Percentiles rank a stretch among this genome's conserved stretches.
Evolutionary conservation across 2,888 invertebrate genomes (phyloP).

Genomic region (Petrophora chlorosata): DNA sequence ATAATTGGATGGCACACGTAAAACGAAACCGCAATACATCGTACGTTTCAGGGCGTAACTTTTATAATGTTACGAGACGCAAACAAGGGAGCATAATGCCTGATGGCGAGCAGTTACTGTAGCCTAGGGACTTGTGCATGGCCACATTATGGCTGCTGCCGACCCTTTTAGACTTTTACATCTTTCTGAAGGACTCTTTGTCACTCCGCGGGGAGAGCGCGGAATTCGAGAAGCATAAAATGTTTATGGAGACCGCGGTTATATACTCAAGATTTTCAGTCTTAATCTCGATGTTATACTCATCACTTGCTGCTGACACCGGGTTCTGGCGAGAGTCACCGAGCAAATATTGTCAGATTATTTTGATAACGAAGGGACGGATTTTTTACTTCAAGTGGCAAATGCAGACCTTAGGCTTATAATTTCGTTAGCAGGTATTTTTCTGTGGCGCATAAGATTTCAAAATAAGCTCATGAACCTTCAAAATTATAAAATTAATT

Average conservation of each 20-base stretch:
- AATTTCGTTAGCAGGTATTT: no score
- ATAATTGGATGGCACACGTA: conserved; percentile 21
- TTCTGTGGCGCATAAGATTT: no score
- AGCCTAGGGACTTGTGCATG: conserved; percentile 19
- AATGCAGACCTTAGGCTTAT: no score
- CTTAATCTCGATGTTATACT: conserved; percentile 29
- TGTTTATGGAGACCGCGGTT: conserved; percentile 31
- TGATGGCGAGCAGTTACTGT: conserved; percentile 15
- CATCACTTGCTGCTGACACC: conserved; percentile 20
- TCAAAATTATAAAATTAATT: no score
- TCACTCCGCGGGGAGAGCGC: conserved; percentile 21
- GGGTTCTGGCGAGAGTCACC: not conserved
- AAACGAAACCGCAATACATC: conserved; percentile 19
- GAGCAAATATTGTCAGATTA: no score
- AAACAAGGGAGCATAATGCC: conserved; percentile 17
- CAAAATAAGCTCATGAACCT: no score
- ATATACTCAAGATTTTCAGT: conserved; percentile 33
- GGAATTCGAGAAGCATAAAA: conserved; percentile 34
- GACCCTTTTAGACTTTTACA: conserved; percentile 27
- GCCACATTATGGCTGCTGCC: conserved; percentile 26
- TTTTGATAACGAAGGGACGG: no score
- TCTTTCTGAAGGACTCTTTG: conserved; percentile 25
- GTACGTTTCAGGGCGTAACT: conserved; percentile 17
- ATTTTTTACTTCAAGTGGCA: no score
- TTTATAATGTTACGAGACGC: conserved; percentile 21